Conservation (phyloP, 2,113 vertebrate genomes). For the Marmota monax region DNA sequence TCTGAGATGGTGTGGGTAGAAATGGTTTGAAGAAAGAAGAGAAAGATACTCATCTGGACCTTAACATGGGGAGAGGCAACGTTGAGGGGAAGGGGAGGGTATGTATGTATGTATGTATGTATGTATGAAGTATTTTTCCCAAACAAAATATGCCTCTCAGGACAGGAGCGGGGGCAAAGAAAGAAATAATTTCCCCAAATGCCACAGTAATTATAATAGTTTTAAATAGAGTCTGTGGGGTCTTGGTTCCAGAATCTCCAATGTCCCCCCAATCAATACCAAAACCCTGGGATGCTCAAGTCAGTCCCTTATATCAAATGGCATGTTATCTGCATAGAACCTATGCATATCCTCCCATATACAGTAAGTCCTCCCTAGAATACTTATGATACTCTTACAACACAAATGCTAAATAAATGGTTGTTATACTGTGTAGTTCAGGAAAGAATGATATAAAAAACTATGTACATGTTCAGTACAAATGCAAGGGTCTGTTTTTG, state of each 20-base stretch:
- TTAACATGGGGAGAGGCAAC: background rate
- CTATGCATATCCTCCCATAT: background rate
- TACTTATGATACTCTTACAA: background rate
- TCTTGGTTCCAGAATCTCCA: background rate
- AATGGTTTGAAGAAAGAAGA: background rate
- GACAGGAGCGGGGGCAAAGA: background rate
- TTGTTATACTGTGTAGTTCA: background rate
- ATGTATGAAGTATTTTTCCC: too few species aligned
- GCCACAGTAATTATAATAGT: background rate
- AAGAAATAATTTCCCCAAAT: background rate
- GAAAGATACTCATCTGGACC: background rate
- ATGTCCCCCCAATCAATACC: background rate
- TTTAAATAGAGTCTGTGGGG: background rate
- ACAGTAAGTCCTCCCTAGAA: background rate
- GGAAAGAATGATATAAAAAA: background rate
- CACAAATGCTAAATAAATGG: background rate
- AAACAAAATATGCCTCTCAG: background rate
- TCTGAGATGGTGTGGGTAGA: background rate
- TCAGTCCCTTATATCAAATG: background rate
- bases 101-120: accelerated
- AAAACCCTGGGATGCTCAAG: background rate
- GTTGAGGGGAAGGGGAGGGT: background rate
- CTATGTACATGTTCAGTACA: too few species aligned
- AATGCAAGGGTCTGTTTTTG: background rate
- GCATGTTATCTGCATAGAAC: background rate